A percentile compares a stretch with the other conserved stretches of the same genome.
Evolutionary conservation across 2,797 vertebrate genomes (phyloP).

Genomic region (Echeneis naucrates): DNA sequence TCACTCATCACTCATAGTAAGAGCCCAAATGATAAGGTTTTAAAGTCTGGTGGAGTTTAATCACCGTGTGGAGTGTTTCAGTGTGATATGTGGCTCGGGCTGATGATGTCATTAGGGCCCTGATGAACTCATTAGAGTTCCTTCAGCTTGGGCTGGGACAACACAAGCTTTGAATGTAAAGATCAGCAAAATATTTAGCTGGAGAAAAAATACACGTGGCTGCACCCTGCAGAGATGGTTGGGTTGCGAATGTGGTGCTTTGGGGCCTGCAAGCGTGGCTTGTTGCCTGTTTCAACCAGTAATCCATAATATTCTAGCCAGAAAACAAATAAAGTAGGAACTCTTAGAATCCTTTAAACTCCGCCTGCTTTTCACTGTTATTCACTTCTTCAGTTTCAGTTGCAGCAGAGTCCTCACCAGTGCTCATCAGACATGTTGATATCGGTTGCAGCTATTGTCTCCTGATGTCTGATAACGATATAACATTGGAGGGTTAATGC

Average conservation of each 20-base stretch:
- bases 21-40: too few species aligned
- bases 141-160: neutral
- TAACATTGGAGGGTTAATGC: slow-evolving; percentile 72
- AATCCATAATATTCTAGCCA: slow-evolving; percentile 5
- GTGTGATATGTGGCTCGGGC: neutral
- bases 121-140: neutral
- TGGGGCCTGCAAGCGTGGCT: neutral
- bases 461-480: slow-evolving; percentile 54
- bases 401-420: slow-evolving; percentile 47
- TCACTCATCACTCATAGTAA: too few species aligned
- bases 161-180: neutral
- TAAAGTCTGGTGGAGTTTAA: neutral
- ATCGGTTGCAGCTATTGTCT: slow-evolving; percentile 64
- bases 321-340: slow-evolving; percentile 17
- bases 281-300: slow-evolving; percentile 14
- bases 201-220: neutral
- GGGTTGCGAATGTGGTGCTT: neutral
- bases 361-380: slow-evolving; percentile 11
- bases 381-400: slow-evolving; percentile 43
- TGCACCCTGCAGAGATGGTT: neutral
- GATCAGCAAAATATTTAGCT: neutral
- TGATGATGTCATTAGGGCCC: neutral
- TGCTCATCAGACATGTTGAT: slow-evolving; percentile 59
- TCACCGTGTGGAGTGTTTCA: neutral
- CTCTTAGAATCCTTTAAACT: slow-evolving; percentile 9